Evolutionary conservation across 2,113 vertebrate species (phyloP).

Genomic region (Ifrita kowaldi): DNA sequence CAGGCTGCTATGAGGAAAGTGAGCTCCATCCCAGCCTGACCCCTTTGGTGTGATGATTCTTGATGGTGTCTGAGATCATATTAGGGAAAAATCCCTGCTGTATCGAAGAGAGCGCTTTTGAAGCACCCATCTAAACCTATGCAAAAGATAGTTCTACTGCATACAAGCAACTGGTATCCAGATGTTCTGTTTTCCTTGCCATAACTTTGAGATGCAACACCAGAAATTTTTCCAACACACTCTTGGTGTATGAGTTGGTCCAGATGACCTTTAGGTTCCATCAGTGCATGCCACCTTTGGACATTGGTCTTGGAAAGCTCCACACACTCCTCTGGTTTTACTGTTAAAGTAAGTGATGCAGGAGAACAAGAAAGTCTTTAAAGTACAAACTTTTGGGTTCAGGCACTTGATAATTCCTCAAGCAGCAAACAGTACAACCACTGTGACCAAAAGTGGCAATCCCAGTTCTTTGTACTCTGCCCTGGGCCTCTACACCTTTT

Average conservation of each 20-base stretch:
- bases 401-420: not conserved
- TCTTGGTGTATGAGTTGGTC: not conserved
- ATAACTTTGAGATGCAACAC: not conserved
- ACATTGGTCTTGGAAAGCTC: not conserved
- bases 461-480: not conserved
- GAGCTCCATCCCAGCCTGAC: not conserved
- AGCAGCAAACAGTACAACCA: not conserved
- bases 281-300: not conserved
- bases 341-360: not conserved
- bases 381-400: not conserved
- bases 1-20: fast-evolving
- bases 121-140: not conserved
- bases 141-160: not conserved
- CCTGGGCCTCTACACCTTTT: not conserved
- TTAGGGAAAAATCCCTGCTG: not conserved
- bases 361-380: not conserved
- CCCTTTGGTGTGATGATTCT: not conserved
- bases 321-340: not conserved
- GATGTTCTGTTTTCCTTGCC: not conserved
- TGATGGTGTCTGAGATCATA: not conserved
- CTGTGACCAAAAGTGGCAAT: not conserved
- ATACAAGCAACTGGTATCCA: not conserved
- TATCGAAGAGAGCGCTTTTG: not conserved
- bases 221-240: not conserved
- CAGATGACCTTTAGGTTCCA: not conserved